Base-by-base conservation (phyloP, 23 tunicate genomes). In the Ciona savignyi region DNA sequence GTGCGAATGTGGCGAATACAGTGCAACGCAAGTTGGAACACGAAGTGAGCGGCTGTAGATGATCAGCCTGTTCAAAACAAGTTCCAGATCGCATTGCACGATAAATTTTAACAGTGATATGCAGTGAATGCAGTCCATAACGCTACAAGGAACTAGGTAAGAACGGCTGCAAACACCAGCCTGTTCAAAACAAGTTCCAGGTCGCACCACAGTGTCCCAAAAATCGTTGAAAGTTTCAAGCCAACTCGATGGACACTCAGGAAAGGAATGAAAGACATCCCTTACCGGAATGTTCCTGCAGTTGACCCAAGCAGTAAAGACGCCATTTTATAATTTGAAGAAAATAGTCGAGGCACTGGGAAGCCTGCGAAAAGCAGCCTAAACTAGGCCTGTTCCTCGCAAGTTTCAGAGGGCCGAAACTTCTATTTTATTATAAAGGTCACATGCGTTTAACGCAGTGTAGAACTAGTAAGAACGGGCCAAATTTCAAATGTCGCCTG, bases 21-120 rank as follows among this genome's bases (percentile, higher is more conserved):
- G n/a, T n/a, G n/a, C n/a, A n/a, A n/a, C n/a, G n/a, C n/a, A n/a
- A n/a, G n/a, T n/a, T n/a, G n/a, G n/a, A n/a, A n/a, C n/a, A n/a
- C n/a, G n/a, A n/a, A n/a, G n/a, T n/a, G n/a, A n/a, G n/a, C n/a
- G n/a, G n/a, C n/a, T n/a, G n/a, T n/a, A n/a, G n/a, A n/a, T n/a
- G n/a, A n/a, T n/a, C n/a, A n/a, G 56, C 56, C 56, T 42, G 56
- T 42, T 42, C 56, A 42, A 42, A 42, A 42, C 56, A 42, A 42
- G 56, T 42, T 42, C 56, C 56, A 42, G 15, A n/a, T n/a, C n/a
- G n/a, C n/a, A n/a, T n/a, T n/a, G n/a, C n/a, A n/a, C n/a, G n/a
- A n/a, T n/a, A n/a, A n/a, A n/a, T n/a, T n/a, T n/a, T n/a, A n/a
- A n/a, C n/a, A n/a, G n/a, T n/a, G n/a, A n/a, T n/a, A n/a, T n/a